A percentile compares a stretch with the other conserved stretches of the same genome.
phyloP scores from a whole-genome alignment of 2,113 vertebrate genomes.

The Alexandromys fortis region DNA sequence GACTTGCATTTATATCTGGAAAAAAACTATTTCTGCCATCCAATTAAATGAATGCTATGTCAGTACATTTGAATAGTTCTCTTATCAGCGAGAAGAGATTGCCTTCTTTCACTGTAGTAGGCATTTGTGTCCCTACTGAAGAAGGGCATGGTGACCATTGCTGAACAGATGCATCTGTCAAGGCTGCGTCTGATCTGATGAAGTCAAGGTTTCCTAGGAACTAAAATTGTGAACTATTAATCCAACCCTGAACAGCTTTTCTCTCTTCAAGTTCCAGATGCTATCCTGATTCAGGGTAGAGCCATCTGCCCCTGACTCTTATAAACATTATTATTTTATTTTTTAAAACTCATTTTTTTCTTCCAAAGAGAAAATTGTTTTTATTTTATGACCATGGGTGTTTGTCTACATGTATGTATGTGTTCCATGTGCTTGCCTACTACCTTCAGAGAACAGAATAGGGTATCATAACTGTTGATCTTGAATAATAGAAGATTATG shows the following conservation, averaged over 20 bases:
- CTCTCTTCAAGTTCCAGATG: constrained; percentile 46
- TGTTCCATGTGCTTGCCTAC: too few species aligned
- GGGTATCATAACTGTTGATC: background rate
- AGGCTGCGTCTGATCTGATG: constrained; percentile 38
- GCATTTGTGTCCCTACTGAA: constrained; percentile 38
- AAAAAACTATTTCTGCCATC: background rate
- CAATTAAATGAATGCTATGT: constrained; percentile 67
- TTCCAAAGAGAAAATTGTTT: background rate
- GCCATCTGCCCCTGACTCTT: background rate
- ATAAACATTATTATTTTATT: background rate
- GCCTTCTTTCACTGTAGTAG: constrained; percentile 27
- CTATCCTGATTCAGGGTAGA: constrained; percentile 13
- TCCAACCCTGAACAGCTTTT: background rate
- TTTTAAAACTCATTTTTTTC: background rate
- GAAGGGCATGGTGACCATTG: constrained; percentile 32
- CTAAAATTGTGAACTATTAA: constrained; percentile 38
- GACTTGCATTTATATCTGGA: constrained; percentile 43
- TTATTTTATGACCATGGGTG: background rate
- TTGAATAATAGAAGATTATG: background rate
- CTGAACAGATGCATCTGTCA: constrained; percentile 25
- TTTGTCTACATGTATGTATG: background rate
- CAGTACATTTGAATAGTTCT: constrained; percentile 32
- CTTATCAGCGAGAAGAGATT: constrained; percentile 38
- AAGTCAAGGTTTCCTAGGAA: background rate
- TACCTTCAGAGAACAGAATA: background rate